Base-by-base conservation (phyloP, 2,113 vertebrate species). In the Suncus etruscus region DNA sequence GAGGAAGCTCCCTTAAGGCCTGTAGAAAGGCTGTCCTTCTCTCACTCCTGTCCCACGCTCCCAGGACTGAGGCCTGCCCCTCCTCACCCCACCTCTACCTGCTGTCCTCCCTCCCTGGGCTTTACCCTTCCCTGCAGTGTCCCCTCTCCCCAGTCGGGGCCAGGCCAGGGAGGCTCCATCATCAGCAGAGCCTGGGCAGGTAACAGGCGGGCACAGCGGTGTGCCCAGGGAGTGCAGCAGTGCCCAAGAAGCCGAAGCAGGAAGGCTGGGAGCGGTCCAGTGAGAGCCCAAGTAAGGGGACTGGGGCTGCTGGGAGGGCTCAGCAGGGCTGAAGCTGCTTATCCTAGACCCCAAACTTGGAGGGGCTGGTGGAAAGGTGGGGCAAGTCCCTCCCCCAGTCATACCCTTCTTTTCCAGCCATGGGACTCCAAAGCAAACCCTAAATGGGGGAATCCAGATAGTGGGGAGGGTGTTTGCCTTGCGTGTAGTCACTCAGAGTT, bases 81-180 rank as follows among this genome's bases (percentile, higher is more conserved):
- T 96, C 96, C 97, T 87, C 91, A 92, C 90, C 95, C 94, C 92
- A 92, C 89, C 94, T 87, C 94, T 93, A 94, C 95, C 97, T 94
- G 96, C 97, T 97, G 96, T 97, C 97, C 97, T 98, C 97, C 97
- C 82, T 93, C 96, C 90, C 87, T 39, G 27, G 76, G 91, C 97
- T 93, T 94, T 87, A 90, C 78, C 95, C 96, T 95, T 96, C 96
- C 95, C 96, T 87, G 89, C 94, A 91, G 79, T 76, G 48, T 5
- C 66, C 75, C 58, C 80, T 88, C 54, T 4, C 3, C 8, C 45
- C 54, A 84, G 76, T 32, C 1, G 3, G 89, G 94, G 95, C 94
- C 91, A 94, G 91, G 84, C 94, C 96, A 95, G 94, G 93, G 91
- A 91, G 93, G 91, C 91, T 89, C 76, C 74, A 86, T 87, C 89